Base-by-base conservation (phyloP, 35 echinoderm and acorn worm genomes). In the Holothuria glaberrima region DNA sequence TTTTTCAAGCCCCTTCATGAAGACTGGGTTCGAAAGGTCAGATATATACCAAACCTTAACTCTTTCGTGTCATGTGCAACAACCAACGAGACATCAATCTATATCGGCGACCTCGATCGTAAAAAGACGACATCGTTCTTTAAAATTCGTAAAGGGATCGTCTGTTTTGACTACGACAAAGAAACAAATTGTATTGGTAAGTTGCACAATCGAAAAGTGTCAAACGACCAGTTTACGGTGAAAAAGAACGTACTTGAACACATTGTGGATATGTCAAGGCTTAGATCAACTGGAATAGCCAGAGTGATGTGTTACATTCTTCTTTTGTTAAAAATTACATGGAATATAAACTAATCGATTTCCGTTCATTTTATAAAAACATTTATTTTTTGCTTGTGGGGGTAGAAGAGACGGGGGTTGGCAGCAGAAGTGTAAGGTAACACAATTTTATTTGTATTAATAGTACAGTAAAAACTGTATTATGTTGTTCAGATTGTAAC, bases 11-110 rank as follows among this genome's bases (percentile, higher is more conserved):
- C 90, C 19, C 79, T 94, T 9, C 95, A 98, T 61, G 95, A 92
- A 30, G 95, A 98, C 66, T 98, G 95, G 95, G 95, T 98, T 24
- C 72, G 95, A 30, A 98, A 98, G 68, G 95, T 98, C 14, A 91
- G 92, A 71, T 94, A 94, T 75, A 92, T 94, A 38, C 80, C 75
- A 57, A 98, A 94, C 56, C 81, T 98, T 1, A 94, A 98, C 50
- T 98, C 95, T 46, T 92, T 98, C 64, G 90, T 98, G 14, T 98
- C 95, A 3, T 98, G 95, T 81, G 92, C 95, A 5, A 98, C 95
- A 5, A 98, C 95, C 21, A 92, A 94, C 30, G 95, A 98, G 58
- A 94, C 89, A 0, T 98, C 95, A 3, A 88, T 98, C 4, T 98
- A 86, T 72, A 98, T 94, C 13, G 95, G 95, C 0, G 90, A 92